A percentile compares a stretch with the other conserved stretches of the same genome.
phyloP scores from a whole-genome alignment of 2,888 invertebrate species.

The Baccha elongata region DNA sequence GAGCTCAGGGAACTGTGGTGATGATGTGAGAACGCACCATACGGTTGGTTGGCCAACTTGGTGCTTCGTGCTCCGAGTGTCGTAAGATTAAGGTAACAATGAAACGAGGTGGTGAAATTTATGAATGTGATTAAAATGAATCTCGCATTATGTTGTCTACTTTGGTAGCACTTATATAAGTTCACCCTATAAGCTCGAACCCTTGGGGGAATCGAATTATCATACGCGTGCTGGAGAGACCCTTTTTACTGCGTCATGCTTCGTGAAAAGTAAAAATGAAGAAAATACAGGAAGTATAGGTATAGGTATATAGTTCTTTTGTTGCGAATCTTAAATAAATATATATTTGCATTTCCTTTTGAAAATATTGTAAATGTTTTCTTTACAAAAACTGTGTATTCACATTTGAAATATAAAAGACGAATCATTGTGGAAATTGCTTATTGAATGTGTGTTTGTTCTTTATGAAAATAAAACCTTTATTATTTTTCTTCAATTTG shows the following conservation, averaged over 20 bases:
- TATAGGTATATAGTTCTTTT: conserved; percentile 30
- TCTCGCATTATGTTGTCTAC: conserved; percentile 58
- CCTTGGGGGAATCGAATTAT: conserved; percentile 51
- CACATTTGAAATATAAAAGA: conserved; percentile 1
- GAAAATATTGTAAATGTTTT: conserved; percentile 22
- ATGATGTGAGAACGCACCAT: conserved; percentile 65
- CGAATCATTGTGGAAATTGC: background rate
- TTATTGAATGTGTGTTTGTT: background rate
- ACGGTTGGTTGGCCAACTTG: conserved; percentile 6
- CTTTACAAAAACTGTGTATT: background rate
- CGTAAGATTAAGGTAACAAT: conserved; percentile 59
- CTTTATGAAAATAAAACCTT: background rate
- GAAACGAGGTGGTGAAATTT: conserved; percentile 69
- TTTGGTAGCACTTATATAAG: conserved; percentile 41
- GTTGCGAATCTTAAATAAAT: conserved; percentile 27
- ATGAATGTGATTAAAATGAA: conserved; percentile 70
- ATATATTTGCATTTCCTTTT: conserved; percentile 30
- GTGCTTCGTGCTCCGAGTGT: conserved; percentile 16
- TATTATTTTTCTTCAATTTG: conserved; percentile 11
- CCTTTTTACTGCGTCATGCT: conserved; percentile 21
- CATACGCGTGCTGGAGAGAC: conserved; percentile 58
- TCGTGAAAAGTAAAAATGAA: conserved; percentile 18
- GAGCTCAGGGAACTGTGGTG: conserved; percentile 40
- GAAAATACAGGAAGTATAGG: conserved; percentile 24
- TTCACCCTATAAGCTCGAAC: conserved; percentile 13